Evolutionary conservation across 37 sponge, comb jelly and placozoan species (phyloP), one percentile per base, ranked within the genome.

Genomic region (Eunapius fragilis): DNA sequence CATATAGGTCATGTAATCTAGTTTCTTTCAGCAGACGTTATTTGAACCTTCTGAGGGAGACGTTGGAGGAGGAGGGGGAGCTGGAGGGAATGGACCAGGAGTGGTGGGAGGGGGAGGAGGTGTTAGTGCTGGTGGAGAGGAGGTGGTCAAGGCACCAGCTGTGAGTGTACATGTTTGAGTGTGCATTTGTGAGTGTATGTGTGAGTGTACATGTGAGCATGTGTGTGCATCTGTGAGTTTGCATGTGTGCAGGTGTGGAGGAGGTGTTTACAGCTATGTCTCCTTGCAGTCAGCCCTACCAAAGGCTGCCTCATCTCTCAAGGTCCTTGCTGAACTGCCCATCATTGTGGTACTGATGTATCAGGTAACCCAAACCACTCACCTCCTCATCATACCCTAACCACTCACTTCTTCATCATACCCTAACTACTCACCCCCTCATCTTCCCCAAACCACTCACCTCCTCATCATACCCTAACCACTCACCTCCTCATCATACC

Each of bases 311-410:
- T 81, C 83, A 25, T 98, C 99, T 12, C 91, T 98, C 45, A 98
- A 98, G 72, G 97, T 98, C 14, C 70, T 98, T 5, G 93, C 97
- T 24, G 99, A 98, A 45, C 84, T 98, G 58, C 99, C 99, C 12
- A 91, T 98, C 69, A 90, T 95, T 36, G 95, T 98, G 35, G 97
- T 98, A 9, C 78, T 96, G 58, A 95, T 96, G 90, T 98, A 96
- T 69, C 99, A 98, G 91, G 94, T 93, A 67, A 82, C 34, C 22
- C 12, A 78, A 17, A 2, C 68, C 30, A 58, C 67, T 5, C 19
- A 24, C 30, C 67, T 12, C 68, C 68, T 68, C 17, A n/a, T n/a
- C n/a, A n/a, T n/a, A n/a, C 25, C 80, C 30, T 26, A 24, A 9
- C 19, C 68, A 13, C 50, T 31, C 30, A 3, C 1, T 13, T 34